phyloP scores from a whole-genome alignment of 2,888 invertebrate genomes.

The Nematopogon swammerdamellus region DNA sequence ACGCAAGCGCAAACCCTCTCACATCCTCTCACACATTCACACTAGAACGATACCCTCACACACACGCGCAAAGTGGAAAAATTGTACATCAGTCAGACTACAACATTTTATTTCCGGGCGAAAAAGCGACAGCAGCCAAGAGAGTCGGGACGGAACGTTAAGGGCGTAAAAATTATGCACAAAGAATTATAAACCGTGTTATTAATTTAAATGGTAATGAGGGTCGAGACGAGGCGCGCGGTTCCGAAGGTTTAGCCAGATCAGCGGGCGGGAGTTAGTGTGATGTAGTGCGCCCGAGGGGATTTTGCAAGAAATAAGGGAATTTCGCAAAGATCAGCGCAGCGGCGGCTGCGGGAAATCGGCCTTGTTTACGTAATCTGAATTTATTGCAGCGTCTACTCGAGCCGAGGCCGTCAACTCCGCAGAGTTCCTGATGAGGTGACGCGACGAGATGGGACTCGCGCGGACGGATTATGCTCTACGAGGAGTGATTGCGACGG shows the following conservation, averaged over 20 bases:
- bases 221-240: slow-evolving; percentile 16
- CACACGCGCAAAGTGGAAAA: too few relatives aligned
- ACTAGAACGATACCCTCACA: too few relatives aligned
- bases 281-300: slow-evolving; percentile 24
- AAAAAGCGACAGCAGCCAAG: neutral
- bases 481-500: too few relatives aligned
- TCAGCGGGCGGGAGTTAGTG: slow-evolving; percentile 6
- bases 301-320: slow-evolving; percentile 12
- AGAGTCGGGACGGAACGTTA: neutral
- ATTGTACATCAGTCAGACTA: too few relatives aligned
- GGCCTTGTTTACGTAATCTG: neutral
- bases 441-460: too few relatives aligned
- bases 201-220: slow-evolving; percentile 29
- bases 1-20: too few relatives aligned
- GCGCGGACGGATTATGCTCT: too few relatives aligned
- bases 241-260: slow-evolving; percentile 3
- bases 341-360: neutral
- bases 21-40: too few relatives aligned
- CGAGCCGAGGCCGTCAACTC: neutral
- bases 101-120: too few relatives aligned
- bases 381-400: neutral
- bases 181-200: neutral
- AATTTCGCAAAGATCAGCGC: slow-evolving; percentile 1
- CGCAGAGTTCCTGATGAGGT: too few relatives aligned
- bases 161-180: neutral